phyloP scores from a whole-genome alignment of 2,797 vertebrate genomes.

The Betta splendens region DNA sequence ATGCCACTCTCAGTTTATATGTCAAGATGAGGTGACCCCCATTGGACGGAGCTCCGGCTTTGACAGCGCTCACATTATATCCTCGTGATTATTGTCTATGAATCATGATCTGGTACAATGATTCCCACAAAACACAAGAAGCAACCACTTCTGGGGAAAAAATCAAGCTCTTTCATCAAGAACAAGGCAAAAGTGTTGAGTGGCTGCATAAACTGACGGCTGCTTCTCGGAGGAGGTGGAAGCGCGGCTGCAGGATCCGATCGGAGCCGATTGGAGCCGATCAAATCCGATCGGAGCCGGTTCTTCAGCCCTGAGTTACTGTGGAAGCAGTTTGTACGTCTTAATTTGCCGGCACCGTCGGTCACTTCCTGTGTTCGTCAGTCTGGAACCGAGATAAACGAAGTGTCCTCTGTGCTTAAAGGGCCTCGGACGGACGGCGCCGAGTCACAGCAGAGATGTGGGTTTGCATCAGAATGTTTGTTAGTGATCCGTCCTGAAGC shows the following conservation, averaged over 20 bases:
- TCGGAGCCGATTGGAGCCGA: constrained; percentile 44
- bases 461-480: constrained; percentile 33
- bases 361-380: constrained; percentile 47
- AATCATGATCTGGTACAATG: constrained; percentile 33
- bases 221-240: constrained; percentile 25
- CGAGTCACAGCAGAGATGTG: constrained; percentile 37
- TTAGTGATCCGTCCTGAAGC: too few relatives aligned
- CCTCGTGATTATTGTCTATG: constrained; percentile 39
- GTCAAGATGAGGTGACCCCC: constrained; percentile 50
- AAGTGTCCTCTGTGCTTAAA: constrained; percentile 48
- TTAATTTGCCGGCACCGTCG: constrained; percentile 71
- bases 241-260: constrained; percentile 26
- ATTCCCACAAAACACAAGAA: constrained; percentile 32
- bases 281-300: constrained; percentile 35
- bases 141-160: constrained; percentile 34
- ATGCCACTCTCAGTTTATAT: constrained; percentile 52
- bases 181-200: constrained; percentile 7
- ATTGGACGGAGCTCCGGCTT: constrained; percentile 27
- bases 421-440: constrained; percentile 32
- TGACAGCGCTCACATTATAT: constrained; percentile 39
- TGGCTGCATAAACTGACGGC: constrained; percentile 33
- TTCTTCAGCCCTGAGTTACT: constrained; percentile 35
- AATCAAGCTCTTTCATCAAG: constrained; percentile 26
- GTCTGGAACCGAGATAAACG: constrained; percentile 62
- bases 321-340: constrained; percentile 55